Base-by-base conservation (phyloP, 1,140 invertebrate species). In the Drosophila setifemur region DNA sequence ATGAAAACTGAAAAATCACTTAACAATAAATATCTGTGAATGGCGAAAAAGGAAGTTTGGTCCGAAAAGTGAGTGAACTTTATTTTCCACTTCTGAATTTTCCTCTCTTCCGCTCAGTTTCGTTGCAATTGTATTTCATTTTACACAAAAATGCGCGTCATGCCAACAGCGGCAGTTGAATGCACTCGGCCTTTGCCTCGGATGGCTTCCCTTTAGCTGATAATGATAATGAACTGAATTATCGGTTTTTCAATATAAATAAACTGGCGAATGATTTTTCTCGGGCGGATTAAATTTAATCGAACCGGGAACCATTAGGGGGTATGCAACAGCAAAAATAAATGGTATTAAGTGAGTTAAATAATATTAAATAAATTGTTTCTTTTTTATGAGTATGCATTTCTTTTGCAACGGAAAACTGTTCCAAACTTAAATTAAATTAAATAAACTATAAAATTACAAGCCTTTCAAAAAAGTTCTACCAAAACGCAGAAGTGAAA, bases 131-230 rank as follows among this genome's bases (percentile, higher is more conserved):
- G 25, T 39, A 33, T 48, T 67, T 21, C 2, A 4, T 29, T 37
- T 57, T 55, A 52, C 21, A 23, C 11, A 19, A 31, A 44, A 66
- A 55, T 47, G 45, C 71, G 45, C 47, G 52, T 78, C 70, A 73
- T 64, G 69, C 63, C 53, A 81, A 58, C 33, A 60, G 29, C 33
- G 67, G 29, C 61, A 70, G 78, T 82, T 83, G 78, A 82, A 82
- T 78, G 78, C 73, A 82, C 78, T 82, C 63, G 42, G 50, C 43
- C 52, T 37, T 69, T 69, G 43, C 42, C 28, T 47, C 28, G 7
- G 29, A 29, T 47, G 29, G 29, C 16, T 37, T 48, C 25, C 42
- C 43, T 39, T 64, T 43, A 28, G 43, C 63, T 78, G 78, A 82
- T 82, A 77, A 82, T 68, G 52, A 54, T 57, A 63, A 63, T 25